These are phyloP conservation scores for Penaeus japonicus DNA, from an alignment of 1,140 invertebrate genomes.

Conservation along the genomic window DNA sequence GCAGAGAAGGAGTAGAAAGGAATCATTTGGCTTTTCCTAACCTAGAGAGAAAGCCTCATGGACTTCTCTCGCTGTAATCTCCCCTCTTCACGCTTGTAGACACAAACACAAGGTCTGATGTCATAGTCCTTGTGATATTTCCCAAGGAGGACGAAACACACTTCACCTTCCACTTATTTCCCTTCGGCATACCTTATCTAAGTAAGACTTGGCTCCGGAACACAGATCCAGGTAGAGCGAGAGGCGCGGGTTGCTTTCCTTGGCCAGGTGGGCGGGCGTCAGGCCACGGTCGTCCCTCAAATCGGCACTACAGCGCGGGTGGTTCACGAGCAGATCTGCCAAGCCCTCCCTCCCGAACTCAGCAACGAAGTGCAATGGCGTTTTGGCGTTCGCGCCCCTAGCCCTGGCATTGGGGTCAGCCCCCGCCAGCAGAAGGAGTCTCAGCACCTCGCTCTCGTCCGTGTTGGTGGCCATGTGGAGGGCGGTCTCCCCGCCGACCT, in stretches of 20 bases:
- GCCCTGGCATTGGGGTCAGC: constrained; percentile 14
- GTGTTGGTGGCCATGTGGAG: constrained; percentile 25
- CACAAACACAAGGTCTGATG: too few relatives aligned
- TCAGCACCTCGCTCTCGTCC: background rate
- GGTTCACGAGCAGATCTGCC: background rate
- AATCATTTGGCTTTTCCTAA: too few relatives aligned
- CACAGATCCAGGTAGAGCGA: background rate
- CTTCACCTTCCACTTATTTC: background rate
- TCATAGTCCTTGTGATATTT: too few relatives aligned
- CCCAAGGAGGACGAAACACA: too few relatives aligned
- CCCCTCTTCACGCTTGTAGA: too few relatives aligned
- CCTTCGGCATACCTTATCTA: background rate
- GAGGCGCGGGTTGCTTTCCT: background rate
- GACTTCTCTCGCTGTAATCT: too few relatives aligned
- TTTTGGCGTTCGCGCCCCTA: background rate
- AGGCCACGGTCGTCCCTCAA: background rate
- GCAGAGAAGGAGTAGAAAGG: too few relatives aligned
- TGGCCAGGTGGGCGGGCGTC: background rate
- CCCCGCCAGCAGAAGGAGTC: constrained; percentile 1
- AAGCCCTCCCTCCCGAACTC: background rate
- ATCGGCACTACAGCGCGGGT: background rate
- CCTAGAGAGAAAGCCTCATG: too few relatives aligned
- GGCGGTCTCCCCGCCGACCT: background rate
- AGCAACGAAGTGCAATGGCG: constrained; percentile 16
- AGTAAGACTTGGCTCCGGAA: background rate